phyloP scores from a whole-genome alignment of 2,888 invertebrate genomes.

The Nephrotoma guestfalica region DNA sequence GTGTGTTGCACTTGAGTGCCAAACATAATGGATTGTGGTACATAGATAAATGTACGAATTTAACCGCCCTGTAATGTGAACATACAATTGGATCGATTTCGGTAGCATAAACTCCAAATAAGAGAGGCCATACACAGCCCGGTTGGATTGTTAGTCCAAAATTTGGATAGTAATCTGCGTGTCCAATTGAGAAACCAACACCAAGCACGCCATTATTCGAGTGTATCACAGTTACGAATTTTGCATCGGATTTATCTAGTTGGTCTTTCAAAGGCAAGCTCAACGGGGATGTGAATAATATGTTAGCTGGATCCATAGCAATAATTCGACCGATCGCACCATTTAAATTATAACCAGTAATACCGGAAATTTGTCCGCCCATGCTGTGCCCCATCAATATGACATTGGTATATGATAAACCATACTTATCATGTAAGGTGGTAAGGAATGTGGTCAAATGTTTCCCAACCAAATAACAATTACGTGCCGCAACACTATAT shows the following conservation, averaged over 20 bases:
- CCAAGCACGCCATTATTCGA: conserved; percentile 15
- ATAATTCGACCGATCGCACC: conserved; percentile 28
- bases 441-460: conserved; percentile 24
- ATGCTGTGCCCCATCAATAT: conserved; percentile 29
- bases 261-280: conserved; percentile 23
- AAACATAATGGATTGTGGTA: background rate
- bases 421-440: conserved; percentile 20
- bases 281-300: conserved; percentile 26
- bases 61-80: background rate
- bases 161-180: background rate
- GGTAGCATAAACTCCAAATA: background rate
- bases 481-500: conserved; percentile 21
- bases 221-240: conserved; percentile 29
- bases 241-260: conserved; percentile 24
- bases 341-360: conserved; percentile 23
- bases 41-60: background rate
- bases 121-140: background rate
- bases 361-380: conserved; percentile 30
- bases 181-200: background rate
- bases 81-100: background rate
- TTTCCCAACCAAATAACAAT: background rate
- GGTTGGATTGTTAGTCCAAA: background rate
- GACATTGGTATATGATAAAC: conserved; percentile 23
- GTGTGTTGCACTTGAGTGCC: background rate
- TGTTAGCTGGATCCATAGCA: conserved; percentile 31